Evolutionary conservation across 2,888 invertebrate species (phyloP).

Genomic region (Nephrotoma appendiculata): DNA sequence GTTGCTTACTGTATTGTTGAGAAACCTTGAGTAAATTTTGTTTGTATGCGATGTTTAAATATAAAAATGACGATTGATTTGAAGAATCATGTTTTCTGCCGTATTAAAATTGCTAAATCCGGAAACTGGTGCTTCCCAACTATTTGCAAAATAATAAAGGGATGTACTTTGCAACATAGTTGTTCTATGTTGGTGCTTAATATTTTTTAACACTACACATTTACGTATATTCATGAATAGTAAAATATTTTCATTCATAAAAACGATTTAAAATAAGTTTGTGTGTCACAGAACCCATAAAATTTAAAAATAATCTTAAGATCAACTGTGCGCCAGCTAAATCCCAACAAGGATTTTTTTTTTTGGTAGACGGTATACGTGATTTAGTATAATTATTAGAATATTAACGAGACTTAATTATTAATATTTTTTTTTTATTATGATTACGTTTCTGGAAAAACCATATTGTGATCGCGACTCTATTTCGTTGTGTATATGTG

Average conservation of each 20-base stretch:
- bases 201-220: neutral
- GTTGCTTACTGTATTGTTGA: neutral
- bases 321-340: neutral
- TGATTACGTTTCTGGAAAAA: constrained; percentile 3
- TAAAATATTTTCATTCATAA: neutral
- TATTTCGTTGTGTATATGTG: neutral
- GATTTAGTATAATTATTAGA: neutral
- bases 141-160: no score
- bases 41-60: neutral
- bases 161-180: neutral
- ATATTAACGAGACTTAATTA: neutral
- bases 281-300: neutral
- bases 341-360: neutral
- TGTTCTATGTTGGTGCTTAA: neutral
- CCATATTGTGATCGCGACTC: neutral
- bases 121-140: neutral
- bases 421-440: neutral
- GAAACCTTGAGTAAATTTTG: neutral
- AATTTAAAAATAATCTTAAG: neutral
- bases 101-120: neutral
- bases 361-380: neutral
- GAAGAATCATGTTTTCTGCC: neutral
- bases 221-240: neutral
- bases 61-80: neutral
- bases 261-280: neutral